Evolutionary conservation across 2,113 vertebrate genomes (phyloP).

Genomic region (Petrocephalus microphthalmus): DNA sequence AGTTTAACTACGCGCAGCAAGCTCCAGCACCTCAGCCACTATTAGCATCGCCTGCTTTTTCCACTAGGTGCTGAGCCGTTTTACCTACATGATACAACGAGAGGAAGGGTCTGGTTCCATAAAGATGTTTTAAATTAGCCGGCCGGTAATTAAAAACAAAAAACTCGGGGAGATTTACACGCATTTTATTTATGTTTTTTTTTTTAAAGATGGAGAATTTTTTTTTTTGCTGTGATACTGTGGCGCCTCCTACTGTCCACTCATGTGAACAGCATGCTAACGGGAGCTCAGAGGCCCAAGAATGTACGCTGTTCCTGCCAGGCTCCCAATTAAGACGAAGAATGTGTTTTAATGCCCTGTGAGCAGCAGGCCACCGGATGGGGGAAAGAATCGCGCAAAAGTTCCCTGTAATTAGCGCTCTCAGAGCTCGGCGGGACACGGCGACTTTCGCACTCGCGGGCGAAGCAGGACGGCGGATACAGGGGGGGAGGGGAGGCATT

Average conservation of each 20-base stretch:
- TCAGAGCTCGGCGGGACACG: slow-evolving; percentile 44
- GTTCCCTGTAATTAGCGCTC: slow-evolving; percentile 60
- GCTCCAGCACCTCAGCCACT: background rate
- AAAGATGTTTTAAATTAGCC: slow-evolving; percentile 44
- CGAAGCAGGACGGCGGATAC: slow-evolving; percentile 1
- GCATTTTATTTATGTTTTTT: background rate
- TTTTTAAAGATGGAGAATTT: background rate
- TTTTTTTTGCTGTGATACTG: background rate
- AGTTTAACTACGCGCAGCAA: background rate
- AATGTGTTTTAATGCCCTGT: slow-evolving; percentile 59
- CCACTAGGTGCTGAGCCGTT: background rate
- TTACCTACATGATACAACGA: slow-evolving; percentile 7
- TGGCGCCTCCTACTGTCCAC: slow-evolving; percentile 1
- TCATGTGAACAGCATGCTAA: background rate
- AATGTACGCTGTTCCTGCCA: slow-evolving; percentile 61
- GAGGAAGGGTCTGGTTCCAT: slow-evolving; percentile 4
- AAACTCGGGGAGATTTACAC: background rate
- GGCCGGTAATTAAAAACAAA: slow-evolving; percentile 39
- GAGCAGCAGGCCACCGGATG: slow-evolving; percentile 68
- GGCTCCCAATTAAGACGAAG: slow-evolving; percentile 64
- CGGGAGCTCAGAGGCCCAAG: slow-evolving; percentile 43
- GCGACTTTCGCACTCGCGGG: slow-evolving; percentile 38
- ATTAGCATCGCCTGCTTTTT: background rate
- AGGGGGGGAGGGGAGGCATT: background rate
- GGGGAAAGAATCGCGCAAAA: slow-evolving; percentile 43